phyloP scores from a whole-genome alignment of 2,113 vertebrate species.

The Bagarius yarrelli region DNA sequence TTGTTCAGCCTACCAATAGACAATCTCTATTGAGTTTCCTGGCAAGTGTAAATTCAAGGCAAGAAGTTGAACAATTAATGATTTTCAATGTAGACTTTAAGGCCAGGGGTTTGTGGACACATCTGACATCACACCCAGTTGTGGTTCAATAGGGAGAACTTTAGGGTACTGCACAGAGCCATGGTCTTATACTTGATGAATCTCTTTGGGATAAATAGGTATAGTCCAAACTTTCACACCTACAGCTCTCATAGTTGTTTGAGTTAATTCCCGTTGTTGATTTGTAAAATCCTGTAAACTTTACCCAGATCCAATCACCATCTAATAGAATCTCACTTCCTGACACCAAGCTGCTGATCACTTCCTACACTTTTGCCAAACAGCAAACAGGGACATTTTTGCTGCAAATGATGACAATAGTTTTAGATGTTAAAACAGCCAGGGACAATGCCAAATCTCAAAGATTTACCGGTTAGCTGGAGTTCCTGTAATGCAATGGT shows the following conservation, averaged over 20 bases:
- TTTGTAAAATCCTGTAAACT: background rate
- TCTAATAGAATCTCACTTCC: background rate
- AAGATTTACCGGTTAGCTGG: constrained; percentile 51
- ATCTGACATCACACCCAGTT: background rate
- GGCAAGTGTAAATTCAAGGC: background rate
- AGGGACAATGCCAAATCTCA: constrained; percentile 53
- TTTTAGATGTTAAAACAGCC: constrained; percentile 63
- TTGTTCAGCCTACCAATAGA: background rate
- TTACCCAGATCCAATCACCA: background rate
- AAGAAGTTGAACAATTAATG: background rate
- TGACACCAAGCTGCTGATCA: constrained; percentile 3
- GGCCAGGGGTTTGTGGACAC: background rate
- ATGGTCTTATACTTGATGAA: background rate
- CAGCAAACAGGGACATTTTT: constrained; percentile 16
- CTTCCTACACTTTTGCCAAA: background rate
- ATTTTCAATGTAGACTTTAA: background rate
- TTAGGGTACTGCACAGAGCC: background rate
- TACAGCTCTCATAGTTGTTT: background rate
- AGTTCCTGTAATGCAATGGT: constrained; percentile 21
- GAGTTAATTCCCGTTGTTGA: background rate
- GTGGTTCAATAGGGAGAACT: background rate
- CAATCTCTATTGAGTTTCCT: background rate
- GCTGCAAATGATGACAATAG: constrained; percentile 66
- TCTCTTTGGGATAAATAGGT: background rate
- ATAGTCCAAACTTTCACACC: background rate